A percentile compares a stretch with the other conserved stretches of the same genome.
Evolutionary conservation across 2,113 vertebrate genomes (phyloP).

Genomic region (Sorex araneus): DNA sequence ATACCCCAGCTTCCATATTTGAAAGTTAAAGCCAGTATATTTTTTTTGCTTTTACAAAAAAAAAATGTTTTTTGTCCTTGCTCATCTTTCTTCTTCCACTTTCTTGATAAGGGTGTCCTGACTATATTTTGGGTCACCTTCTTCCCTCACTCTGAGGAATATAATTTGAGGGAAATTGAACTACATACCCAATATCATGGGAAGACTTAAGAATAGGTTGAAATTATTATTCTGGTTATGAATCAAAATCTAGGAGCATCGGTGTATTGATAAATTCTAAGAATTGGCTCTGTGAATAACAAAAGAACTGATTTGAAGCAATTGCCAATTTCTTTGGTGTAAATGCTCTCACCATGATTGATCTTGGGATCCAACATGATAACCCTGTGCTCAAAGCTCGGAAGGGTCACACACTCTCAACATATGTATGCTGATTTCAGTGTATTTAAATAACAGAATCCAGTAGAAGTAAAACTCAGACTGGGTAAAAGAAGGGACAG

Average conservation of each 20-base stretch:
- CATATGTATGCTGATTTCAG: too few species aligned
- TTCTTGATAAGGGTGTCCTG: not conserved
- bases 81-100: too few species aligned
- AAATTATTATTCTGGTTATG: not conserved
- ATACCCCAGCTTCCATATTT: not conserved
- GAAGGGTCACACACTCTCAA: not conserved
- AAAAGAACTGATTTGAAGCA: too few species aligned
- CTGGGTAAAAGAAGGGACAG: not conserved
- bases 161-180: not conserved
- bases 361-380: not conserved
- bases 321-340: not conserved
- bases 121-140: not conserved
- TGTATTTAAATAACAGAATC: not conserved
- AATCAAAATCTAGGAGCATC: not conserved
- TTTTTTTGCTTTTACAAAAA: not conserved
- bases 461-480: not conserved
- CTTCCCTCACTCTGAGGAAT: not conserved
- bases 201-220: not conserved
- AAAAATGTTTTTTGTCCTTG: too few species aligned
- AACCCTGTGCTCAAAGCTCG: not conserved
- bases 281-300: not conserved
- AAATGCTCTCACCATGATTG: not conserved
- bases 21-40: not conserved
- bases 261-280: not conserved
- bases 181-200: not conserved